Evolutionary conservation across 2,113 vertebrate genomes (phyloP).

Genomic region (Glareola pratincola): DNA sequence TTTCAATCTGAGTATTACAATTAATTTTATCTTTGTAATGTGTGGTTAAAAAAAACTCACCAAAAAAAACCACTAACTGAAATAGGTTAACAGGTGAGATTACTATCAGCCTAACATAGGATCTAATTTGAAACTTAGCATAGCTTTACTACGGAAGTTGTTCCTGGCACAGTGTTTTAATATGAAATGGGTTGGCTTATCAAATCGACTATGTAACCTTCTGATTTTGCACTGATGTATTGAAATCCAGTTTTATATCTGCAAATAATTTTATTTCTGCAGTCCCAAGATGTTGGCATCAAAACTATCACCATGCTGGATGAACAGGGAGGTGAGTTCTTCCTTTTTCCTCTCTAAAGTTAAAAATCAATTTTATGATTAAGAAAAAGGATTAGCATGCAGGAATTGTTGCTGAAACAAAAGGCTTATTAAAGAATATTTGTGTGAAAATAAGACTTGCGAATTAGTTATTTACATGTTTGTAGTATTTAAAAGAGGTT

Average conservation of each 20-base stretch:
- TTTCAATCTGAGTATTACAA: background rate
- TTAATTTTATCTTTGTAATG: background rate
- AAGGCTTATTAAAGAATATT: background rate
- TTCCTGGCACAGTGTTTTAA: background rate
- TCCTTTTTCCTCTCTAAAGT: background rate
- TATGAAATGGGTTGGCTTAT: background rate
- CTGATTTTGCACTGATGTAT: background rate
- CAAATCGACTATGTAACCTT: background rate
- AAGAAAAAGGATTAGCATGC: background rate
- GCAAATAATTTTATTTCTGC: slow-evolving; percentile 38
- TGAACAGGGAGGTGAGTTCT: slow-evolving; percentile 89
- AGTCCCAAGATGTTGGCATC: slow-evolving; percentile 85
- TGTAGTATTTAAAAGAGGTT: background rate
- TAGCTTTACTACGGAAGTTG: background rate
- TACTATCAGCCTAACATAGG: background rate
- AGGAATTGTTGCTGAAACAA: background rate
- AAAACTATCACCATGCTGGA: slow-evolving; percentile 92
- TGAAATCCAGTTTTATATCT: background rate
- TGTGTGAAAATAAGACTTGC: background rate
- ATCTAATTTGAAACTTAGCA: background rate
- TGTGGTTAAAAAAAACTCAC: too few relatives aligned
- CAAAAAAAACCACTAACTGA: background rate
- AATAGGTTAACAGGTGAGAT: background rate
- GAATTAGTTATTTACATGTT: background rate
- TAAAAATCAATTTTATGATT: background rate